Percentiles rank a stretch among this genome's conserved stretches.
Evolutionary conservation across 2,113 vertebrate genomes (phyloP).

Genomic region (Bujurquina vittata): DNA sequence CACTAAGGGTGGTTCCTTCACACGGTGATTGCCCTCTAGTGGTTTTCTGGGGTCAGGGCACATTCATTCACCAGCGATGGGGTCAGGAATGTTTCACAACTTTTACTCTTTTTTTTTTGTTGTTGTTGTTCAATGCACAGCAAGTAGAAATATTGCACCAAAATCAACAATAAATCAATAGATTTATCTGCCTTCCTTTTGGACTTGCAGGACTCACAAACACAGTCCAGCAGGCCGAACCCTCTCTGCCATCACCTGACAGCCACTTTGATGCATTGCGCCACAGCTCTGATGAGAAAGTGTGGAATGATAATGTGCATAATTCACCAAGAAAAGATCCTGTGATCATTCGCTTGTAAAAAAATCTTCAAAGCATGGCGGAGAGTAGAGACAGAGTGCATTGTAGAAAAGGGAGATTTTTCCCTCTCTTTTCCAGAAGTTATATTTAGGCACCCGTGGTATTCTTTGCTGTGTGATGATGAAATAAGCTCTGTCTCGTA

Average conservation of each 20-base stretch:
- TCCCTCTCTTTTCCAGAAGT: slow-evolving; percentile 2
- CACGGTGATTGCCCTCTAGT: slow-evolving; percentile 71
- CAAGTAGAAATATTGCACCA: not conserved
- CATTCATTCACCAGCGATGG: not conserved
- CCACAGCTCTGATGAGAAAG: slow-evolving; percentile 46
- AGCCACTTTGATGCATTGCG: slow-evolving; percentile 34
- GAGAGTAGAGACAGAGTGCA: slow-evolving; percentile 27
- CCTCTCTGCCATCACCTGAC: slow-evolving; percentile 35
- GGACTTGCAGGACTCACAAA: not conserved
- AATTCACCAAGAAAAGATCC: slow-evolving; percentile 61
- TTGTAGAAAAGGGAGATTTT: slow-evolving; percentile 1
- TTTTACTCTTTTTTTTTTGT: not conserved
- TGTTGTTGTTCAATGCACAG: not conserved
- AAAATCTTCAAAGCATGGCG: slow-evolving; percentile 58
- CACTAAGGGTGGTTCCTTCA: slow-evolving; percentile 1
- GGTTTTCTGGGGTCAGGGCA: slow-evolving; percentile 33
- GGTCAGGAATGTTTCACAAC: not conserved
- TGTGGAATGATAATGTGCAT: slow-evolving; percentile 59
- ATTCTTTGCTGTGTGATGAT: slow-evolving; percentile 7
- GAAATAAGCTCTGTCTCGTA: not conserved
- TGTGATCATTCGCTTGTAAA: slow-evolving; percentile 55
- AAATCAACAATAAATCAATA: slow-evolving; percentile 7
- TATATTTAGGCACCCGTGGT: slow-evolving; percentile 36
- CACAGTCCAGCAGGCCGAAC: not conserved
- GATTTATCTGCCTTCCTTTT: not conserved